Evolutionary conservation across 2,888 invertebrate species (phyloP), one percentile per base, ranked within the genome.

Genomic region (Zelleria hepariella): DNA sequence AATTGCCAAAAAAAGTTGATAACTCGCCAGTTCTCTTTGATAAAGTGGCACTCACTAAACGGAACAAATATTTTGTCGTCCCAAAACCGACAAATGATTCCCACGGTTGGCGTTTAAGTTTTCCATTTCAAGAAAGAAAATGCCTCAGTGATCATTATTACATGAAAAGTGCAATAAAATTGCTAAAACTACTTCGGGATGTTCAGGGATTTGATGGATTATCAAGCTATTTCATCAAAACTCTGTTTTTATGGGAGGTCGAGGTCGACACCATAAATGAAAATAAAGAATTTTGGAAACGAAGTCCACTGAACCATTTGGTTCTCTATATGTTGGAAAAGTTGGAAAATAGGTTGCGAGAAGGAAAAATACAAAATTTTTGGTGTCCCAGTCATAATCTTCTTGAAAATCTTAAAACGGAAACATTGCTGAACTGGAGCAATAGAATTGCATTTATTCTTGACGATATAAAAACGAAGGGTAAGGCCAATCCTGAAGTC

Each of bases 191-290:
- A 52, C 69, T 80, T 54, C 70, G 82, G 48, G 80, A 82, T 62
- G 61, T 73, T 6, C 80, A 82, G 67, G 75, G 74, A 21, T 81
- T 82, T 60, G 68, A 75, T 42, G 72, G 74, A 64, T 59, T 82
- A 27, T 78, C 77, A n/a, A 82, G 82, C 62, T 82, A 81, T 63
- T 78, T 72, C 56, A 81, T 82, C 58, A 81, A 82, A 69, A 77
- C 81, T 3, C 62, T 82, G 62, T 80, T 80, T 72, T 66, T 82
- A 55, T 80, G 78, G 78, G 80, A 80, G 69, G 67, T 71, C 42
- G 53, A 64, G 42, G 62, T 63, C 56, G 2, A 42, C 15, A 42
- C 32, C 10, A 42, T 42, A 15, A 18, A 20, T 42, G 68, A 68
- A 5, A 61, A 65, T n/a, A 64, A 69, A 8, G 60, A 63, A 8